Evolutionary conservation across 1,140 invertebrate genomes (phyloP), one percentile per base, ranked within the genome.

Genomic region (Megathymus violae): DNA sequence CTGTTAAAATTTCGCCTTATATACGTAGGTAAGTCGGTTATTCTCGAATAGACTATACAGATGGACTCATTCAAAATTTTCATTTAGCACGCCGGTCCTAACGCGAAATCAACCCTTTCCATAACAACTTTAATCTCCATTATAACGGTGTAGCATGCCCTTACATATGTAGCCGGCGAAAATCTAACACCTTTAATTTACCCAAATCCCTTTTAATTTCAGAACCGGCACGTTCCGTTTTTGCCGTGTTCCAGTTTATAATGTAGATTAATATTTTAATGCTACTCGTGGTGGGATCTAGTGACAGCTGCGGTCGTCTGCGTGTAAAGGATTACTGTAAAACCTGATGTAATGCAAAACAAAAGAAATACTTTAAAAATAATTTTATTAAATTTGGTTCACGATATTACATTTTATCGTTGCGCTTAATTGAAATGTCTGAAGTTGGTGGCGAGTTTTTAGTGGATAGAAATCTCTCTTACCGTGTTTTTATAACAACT

Each of bases 131-230:
- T 54, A 64, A 60, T 64, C 62, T 60, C 56, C 62, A 64, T 64
- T 68, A 68, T 59, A 68, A 54, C 51, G 62, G 48, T 65, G 50
- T 47, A 41, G 10, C 19, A 56, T 61, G 56, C 52, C 63, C 60
- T 67, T 27, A 58, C 48, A 56, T 74, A 61, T 52, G 63, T 67
- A 62, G 62, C 62, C 50, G 60, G 67, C 69, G 65, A 71, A 74
- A 71, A 76, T 74, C 72, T 72, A 79, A 76, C 74, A 78, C 81
- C 76, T 81, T 81, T 78, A 81, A 81, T 80, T 80, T 80, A 78
- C 50, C 59, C 38, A 79, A 81, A 83, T 81, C 80, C 76, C 73
- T 76, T 79, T 79, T 79, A 79, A 83, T 83, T 77, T 79, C 36
- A 68, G 66, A n/a, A 68, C 66, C 56, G 76, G 80, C 78, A 80